Conservation (phyloP, 2,888 invertebrate species). For the Acronicta leporina region DNA sequence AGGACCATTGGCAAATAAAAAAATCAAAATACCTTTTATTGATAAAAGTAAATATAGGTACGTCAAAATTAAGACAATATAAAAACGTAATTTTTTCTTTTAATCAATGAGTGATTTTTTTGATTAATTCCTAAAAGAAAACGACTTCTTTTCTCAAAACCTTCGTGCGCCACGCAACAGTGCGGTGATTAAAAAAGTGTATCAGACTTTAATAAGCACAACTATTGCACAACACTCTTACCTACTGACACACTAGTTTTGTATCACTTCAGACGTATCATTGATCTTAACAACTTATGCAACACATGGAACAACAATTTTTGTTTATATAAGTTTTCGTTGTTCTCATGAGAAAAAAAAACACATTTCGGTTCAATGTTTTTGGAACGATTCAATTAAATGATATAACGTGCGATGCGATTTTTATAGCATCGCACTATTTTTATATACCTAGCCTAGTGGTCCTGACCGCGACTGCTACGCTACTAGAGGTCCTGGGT, state of each 20-base stretch:
- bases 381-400: slow-evolving; percentile 6
- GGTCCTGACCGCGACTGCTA: too few relatives aligned
- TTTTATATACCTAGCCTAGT: too few relatives aligned
- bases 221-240: slow-evolving; percentile 21
- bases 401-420: background rate
- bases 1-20: too few relatives aligned
- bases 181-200: slow-evolving; percentile 8
- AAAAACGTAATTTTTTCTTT: too few relatives aligned
- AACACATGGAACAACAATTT: slow-evolving; percentile 44
- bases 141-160: background rate
- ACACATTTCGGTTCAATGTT: slow-evolving; percentile 15
- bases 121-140: too few relatives aligned
- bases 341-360: slow-evolving; percentile 33
- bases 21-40: too few relatives aligned
- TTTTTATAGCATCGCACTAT: background rate
- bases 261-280: slow-evolving; percentile 48
- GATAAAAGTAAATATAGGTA: too few relatives aligned
- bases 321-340: slow-evolving; percentile 7
- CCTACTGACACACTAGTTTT: slow-evolving; percentile 37
- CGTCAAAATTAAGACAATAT: too few relatives aligned
- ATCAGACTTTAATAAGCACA: slow-evolving; percentile 4
- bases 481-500: too few relatives aligned
- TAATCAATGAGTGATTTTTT: too few relatives aligned
- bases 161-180: background rate
- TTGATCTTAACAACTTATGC: slow-evolving; percentile 50